Base-by-base conservation (phyloP, 2,797 vertebrate genomes). In the Rhinogobio ventralis region DNA sequence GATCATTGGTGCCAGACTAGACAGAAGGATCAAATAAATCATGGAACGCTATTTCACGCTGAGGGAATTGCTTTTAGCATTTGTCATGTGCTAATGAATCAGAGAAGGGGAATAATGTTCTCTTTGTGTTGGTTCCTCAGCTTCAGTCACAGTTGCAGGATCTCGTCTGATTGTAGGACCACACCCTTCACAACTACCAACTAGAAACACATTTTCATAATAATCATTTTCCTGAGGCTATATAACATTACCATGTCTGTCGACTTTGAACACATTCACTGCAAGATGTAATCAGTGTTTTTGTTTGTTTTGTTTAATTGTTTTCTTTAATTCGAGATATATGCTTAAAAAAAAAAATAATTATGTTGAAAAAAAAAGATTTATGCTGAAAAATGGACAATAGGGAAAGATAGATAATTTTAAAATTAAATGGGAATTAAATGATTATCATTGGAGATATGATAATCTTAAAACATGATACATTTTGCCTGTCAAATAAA, bases 171-270 rank as follows among this genome's bases (percentile, higher is more conserved):
- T n/a, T 77, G 17, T 45, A 14, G 64, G 28, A 75, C 64, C 75
- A 87, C 86, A 64, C 86, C 86, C 64, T 64, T 68, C 1, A 25
- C 45, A 51, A 62, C 42, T 9, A 64, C 39, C 80, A 49, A 15
- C 60, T 9, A 45, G 57, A 20, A 36, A 74, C 25, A 20, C 2
- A 11, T 23, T n/a, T n/a, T 23, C 14, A 10, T 81, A 10, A 11
- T 60, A 13, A 23, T 36, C 1, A 14, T 68, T 60, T 60, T 49
- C 39, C 60, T 64, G 3, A n/a, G 51, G 19, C 42, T 49, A 30
- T 11, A 25, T 51, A 55, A 49, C 23, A 7, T 45, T 11, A 39
- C 20, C 13, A 2, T 55, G 30, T 36, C 11, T 13, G 8, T 68
- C 71, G 13, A 60, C 68, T 60, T 60, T 0, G 7, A 79, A 67